Conservation (phyloP, 2,888 invertebrate species). For the Altica lythri region DNA sequence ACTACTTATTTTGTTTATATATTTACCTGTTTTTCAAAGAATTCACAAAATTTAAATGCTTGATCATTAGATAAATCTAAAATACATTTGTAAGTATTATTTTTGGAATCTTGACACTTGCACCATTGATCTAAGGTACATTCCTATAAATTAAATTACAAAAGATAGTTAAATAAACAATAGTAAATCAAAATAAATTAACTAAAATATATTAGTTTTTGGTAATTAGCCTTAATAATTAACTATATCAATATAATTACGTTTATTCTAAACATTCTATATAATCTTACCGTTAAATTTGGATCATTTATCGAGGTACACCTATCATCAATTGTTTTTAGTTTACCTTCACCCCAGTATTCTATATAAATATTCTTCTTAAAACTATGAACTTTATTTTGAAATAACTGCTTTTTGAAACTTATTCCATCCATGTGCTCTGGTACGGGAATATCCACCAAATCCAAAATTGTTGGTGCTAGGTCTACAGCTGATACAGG, state of each 20-base stretch:
- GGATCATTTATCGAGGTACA: conserved; percentile 70
- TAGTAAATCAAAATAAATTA: neutral
- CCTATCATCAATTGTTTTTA: conserved; percentile 59
- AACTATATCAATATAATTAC: neutral
- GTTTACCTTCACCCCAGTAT: conserved; percentile 78
- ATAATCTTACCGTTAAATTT: conserved; percentile 63
- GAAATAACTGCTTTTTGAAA: conserved; percentile 46
- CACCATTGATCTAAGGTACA: conserved; percentile 72
- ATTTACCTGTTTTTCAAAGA: conserved; percentile 63
- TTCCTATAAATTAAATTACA: conserved; percentile 57
- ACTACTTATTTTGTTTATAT: too few species aligned
- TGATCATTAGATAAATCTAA: conserved; percentile 63
- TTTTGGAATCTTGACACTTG: conserved; percentile 83
- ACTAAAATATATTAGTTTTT: too few species aligned
- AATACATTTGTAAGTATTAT: conserved; percentile 84
- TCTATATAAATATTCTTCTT: conserved; percentile 74
- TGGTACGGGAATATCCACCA: conserved; percentile 64
- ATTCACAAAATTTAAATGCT: conserved; percentile 68
- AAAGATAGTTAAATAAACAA: neutral
- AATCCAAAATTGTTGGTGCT: conserved; percentile 78
- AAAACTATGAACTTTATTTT: conserved; percentile 26
- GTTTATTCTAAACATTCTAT: neutral
- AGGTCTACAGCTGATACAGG: conserved; percentile 81
- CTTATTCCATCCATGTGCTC: conserved; percentile 37
- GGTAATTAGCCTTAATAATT: too few species aligned